Evolutionary conservation across 2,888 invertebrate genomes (phyloP).

Genomic region (Apamea epomidion): DNA sequence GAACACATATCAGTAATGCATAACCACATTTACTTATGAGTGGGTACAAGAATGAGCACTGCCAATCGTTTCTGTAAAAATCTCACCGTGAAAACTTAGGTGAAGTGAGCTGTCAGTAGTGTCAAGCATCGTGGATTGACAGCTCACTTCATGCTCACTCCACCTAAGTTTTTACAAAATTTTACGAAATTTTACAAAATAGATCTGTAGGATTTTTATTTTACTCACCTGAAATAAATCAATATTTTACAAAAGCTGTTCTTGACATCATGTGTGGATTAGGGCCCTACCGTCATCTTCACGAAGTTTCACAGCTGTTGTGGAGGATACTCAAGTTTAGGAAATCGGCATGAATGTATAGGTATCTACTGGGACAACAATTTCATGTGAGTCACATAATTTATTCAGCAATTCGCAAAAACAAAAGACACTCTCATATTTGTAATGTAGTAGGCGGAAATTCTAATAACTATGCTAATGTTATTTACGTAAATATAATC

Average conservation of each 20-base stretch:
- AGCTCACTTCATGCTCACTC: background rate
- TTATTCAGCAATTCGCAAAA: slow-evolving; percentile 4
- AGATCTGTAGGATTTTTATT: background rate
- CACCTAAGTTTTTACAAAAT: background rate
- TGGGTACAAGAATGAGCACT: background rate
- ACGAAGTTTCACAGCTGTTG: background rate
- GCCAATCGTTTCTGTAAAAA: background rate
- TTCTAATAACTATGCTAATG: slow-evolving; percentile 65
- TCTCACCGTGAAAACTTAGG: background rate
- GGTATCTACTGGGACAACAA: background rate
- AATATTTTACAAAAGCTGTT: background rate
- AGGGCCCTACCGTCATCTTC: background rate
- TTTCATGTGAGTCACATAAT: slow-evolving; percentile 3
- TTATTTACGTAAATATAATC: slow-evolving; percentile 72
- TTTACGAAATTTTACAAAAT: background rate
- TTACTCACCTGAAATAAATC: background rate
- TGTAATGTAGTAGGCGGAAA: slow-evolving; percentile 47
- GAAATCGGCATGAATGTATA: background rate
- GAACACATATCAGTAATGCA: background rate
- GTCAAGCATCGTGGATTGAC: background rate
- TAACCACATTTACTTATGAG: background rate
- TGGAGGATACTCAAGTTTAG: background rate
- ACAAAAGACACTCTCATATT: slow-evolving; percentile 22
- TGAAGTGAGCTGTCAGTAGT: background rate
- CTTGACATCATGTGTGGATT: background rate